A percentile compares a stretch with the other conserved stretches of the same genome.
Conservation (phyloP, 2,113 vertebrate species). For the Ophiodon elongatus region DNA sequence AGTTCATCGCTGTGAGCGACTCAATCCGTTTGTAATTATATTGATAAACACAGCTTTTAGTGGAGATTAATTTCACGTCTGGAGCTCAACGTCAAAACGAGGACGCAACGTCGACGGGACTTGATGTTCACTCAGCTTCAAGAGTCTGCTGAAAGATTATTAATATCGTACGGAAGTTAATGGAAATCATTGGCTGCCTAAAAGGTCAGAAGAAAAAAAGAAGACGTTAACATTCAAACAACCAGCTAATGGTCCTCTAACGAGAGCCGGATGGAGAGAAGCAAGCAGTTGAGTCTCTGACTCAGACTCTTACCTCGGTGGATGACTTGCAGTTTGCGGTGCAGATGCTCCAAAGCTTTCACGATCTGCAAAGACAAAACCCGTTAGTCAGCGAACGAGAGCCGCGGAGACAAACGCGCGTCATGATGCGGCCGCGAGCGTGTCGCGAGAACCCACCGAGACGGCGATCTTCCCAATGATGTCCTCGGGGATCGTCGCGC, state of each 20-base stretch:
- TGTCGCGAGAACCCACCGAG: constrained; percentile 96
- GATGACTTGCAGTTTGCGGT: constrained; percentile 97
- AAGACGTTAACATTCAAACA: not conserved
- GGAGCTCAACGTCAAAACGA: too few species aligned
- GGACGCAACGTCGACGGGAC: too few species aligned
- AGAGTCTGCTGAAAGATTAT: not conserved
- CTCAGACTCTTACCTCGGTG: constrained; percentile 91
- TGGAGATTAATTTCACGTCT: too few species aligned
- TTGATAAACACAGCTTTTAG: not conserved
- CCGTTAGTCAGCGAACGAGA: constrained; percentile 21
- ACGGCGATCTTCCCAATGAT: constrained; percentile 97
- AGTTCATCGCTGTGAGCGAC: not conserved
- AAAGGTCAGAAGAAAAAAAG: not conserved
- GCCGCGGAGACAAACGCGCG: too few species aligned
- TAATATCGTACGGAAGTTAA: not conserved
- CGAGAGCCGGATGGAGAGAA: not conserved
- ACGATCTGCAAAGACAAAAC: constrained; percentile 88
- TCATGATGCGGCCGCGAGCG: too few species aligned
- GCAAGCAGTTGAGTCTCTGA: too few species aligned
- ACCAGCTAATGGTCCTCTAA: not conserved
- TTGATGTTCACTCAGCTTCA: not conserved
- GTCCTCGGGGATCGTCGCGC: constrained; percentile 93
- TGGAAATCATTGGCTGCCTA: not conserved
- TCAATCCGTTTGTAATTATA: too few species aligned
- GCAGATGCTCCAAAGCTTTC: constrained; percentile 96